Evolutionary conservation across 1,140 invertebrate genomes (phyloP).

Genomic region (Musca vetustissima): DNA sequence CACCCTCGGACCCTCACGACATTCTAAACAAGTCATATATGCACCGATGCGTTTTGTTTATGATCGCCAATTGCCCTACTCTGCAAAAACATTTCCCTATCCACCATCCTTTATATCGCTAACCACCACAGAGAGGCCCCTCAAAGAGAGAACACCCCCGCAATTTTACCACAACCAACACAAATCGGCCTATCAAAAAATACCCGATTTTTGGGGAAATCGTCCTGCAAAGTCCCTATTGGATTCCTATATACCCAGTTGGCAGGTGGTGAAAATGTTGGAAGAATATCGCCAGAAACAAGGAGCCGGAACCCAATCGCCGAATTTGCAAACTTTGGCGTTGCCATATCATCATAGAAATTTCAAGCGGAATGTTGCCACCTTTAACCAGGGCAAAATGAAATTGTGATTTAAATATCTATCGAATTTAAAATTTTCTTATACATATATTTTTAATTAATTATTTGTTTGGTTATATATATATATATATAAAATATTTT

Average conservation of each 20-base stretch:
- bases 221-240: slow-evolving; percentile 43
- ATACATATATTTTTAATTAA: no score
- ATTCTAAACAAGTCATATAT: slow-evolving; percentile 45
- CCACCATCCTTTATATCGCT: slow-evolving; percentile 50
- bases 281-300: slow-evolving; percentile 28
- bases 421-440: no score
- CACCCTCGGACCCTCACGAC: not conserved
- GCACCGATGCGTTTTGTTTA: slow-evolving; percentile 34
- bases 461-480: no score
- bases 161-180: no score
- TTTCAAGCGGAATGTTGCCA: not conserved
- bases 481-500: no score
- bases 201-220: slow-evolving; percentile 42
- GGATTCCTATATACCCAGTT: slow-evolving; percentile 53
- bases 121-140: slow-evolving; percentile 33
- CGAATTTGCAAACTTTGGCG: slow-evolving; percentile 26
- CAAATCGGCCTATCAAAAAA: slow-evolving; percentile 31
- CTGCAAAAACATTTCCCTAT: slow-evolving; percentile 41
- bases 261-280: slow-evolving; percentile 41
- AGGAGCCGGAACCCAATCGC: not conserved
- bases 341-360: slow-evolving; percentile 5
- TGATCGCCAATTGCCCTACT: not conserved
- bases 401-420: no score
- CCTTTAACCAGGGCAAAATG: no score
- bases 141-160: not conserved